A percentile compares a stretch with the other conserved stretches of the same genome.
Conservation (phyloP, 2,113 vertebrate genomes). For the Coturnix japonica region DNA sequence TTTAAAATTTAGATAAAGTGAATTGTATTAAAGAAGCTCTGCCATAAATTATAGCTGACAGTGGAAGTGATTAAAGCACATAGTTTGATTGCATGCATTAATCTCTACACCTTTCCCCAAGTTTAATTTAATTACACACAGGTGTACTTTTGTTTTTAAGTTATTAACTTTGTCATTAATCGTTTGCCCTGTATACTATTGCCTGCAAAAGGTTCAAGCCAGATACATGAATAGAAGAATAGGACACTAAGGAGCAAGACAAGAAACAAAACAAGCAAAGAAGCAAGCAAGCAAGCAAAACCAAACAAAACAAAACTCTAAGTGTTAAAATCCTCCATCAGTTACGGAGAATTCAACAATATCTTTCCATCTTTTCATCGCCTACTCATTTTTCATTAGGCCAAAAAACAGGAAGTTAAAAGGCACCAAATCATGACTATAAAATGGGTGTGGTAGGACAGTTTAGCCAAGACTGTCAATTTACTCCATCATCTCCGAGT, state of each 20-base stretch:
- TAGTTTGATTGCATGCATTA: constrained; percentile 70
- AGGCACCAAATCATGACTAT: too few species aligned
- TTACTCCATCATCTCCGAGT: too few species aligned
- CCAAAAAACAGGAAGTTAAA: too few species aligned
- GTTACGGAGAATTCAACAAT: not conserved
- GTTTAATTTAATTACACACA: constrained; percentile 70
- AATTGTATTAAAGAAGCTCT: constrained; percentile 30
- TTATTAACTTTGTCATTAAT: constrained; percentile 68
- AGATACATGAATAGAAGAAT: not conserved
- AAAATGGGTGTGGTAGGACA: too few species aligned
- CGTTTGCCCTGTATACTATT: constrained; percentile 20
- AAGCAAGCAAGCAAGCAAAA: not conserved
- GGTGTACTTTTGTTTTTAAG: constrained; percentile 65
- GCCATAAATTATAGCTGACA: constrained; percentile 69
- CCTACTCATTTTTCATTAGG: too few species aligned
- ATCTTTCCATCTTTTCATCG: too few species aligned
- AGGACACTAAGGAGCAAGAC: not conserved
- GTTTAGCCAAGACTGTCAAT: too few species aligned
- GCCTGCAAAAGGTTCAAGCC: not conserved
- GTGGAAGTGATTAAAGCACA: constrained; percentile 68
- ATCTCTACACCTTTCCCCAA: constrained; percentile 62
- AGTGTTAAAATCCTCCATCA: not conserved
- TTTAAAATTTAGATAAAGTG: constrained; percentile 50
- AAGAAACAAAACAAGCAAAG: not conserved
- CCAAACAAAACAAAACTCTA: not conserved